phyloP scores from a whole-genome alignment of 37 sponge, comb jelly and placozoan genomes.

The Halisarca cf. caerulea region DNA sequence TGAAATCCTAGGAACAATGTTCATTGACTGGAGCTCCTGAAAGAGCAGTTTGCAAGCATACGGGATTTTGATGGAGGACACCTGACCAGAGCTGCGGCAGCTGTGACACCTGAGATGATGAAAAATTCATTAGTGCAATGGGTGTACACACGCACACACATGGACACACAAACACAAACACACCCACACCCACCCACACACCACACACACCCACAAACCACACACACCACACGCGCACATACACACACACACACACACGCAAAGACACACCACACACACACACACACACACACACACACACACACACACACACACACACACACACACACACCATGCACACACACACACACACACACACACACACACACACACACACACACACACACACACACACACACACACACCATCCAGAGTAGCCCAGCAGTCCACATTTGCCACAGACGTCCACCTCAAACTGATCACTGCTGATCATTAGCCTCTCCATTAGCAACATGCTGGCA shows the following conservation, averaged over 20 bases:
- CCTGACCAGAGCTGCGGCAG: slow-evolving; percentile 84
- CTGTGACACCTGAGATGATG: slow-evolving; percentile 80
- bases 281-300: too few species aligned
- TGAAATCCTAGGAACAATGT: slow-evolving; percentile 87
- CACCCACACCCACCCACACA: too few species aligned
- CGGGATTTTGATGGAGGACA: slow-evolving; percentile 93
- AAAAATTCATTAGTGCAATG: too few species aligned
- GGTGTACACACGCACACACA: too few species aligned
- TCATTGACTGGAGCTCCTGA: slow-evolving; percentile 98
- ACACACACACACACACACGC: too few species aligned
- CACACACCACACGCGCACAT: slow-evolving; percentile 96
- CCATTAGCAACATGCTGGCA: slow-evolving; percentile 94
- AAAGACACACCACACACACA: too few species aligned
- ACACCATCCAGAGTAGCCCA: slow-evolving; percentile 92
- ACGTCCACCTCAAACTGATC: slow-evolving; percentile 97
- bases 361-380: too few species aligned
- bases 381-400: too few species aligned
- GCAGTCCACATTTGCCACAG: slow-evolving; percentile 91
- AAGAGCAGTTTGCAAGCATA: slow-evolving; percentile 98
- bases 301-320: too few species aligned
- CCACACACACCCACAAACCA: slow-evolving; percentile 93
- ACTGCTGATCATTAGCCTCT: slow-evolving; percentile 96
- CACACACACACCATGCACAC: slow-evolving; percentile 6
- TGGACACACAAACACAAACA: too few species aligned
- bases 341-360: too few species aligned